Base-by-base conservation (phyloP, 2,797 vertebrate genomes). In the Alcedo quadribrachys region DNA sequence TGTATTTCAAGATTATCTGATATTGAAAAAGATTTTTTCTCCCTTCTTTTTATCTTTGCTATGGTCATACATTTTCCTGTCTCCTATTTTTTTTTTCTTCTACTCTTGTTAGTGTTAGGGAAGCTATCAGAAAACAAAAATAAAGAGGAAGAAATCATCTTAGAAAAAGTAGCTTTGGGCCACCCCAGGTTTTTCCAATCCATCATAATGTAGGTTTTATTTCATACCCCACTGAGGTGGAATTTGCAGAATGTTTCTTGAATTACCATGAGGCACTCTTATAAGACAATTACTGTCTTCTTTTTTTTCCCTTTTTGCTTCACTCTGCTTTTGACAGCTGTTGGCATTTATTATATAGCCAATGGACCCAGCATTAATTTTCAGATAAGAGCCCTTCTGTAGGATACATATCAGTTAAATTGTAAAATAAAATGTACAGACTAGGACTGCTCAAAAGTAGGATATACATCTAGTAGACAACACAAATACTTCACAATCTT, bases 211-310 rank as follows among this genome's bases (percentile, higher is more conserved):
- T 92, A 94, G 91, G 67, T 93, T 94, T 91, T 93, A 89, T 93
- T 96, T 84, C 97, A 97, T 90, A 94, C 57, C 95, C 89, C 95
- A 94, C 97, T 87, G 96, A 73, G 92, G 81, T 87, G 93, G 94
- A 97, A 96, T 97, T 96, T 78, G 78, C 96, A 98, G 97, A 98
- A 97, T 92, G 96, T 97, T 97, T 97, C 97, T 98, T 97, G 96
- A 97, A 97, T 97, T 86, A 97, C 96, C 97, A 97, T 94, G 95
- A 93, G 91, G 67, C 67, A 15, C 82, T 96, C 96, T 96, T 97
- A 97, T 97, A 96, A 96, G 97, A 98, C 97, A 98, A 98, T 98
- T 98, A 98, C 96, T 98, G 97, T 96, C 95, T 96, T 40, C 37
- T 97, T 95, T 95, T 73, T 69, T 75, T 92, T 89, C 65, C 93